Conservation (phyloP, 2,797 vertebrate genomes). For the Fratercula arctica region DNA sequence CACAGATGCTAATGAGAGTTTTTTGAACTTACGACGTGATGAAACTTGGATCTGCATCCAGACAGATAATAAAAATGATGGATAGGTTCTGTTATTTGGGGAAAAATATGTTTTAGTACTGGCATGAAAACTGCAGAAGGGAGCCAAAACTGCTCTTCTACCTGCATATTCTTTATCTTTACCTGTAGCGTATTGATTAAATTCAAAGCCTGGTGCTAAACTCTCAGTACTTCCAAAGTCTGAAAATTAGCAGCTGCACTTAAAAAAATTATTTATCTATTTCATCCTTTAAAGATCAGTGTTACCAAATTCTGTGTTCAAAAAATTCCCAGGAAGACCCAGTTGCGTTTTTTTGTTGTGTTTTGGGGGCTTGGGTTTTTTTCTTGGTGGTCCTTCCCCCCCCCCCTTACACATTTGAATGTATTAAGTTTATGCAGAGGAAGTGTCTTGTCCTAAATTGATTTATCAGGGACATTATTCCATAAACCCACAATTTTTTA, state of each 20-base stretch:
- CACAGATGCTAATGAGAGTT: conserved; percentile 56
- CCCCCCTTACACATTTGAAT: not conserved
- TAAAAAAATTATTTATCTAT: not conserved
- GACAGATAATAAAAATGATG: conserved; percentile 53
- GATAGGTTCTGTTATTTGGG: conserved; percentile 23
- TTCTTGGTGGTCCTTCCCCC: accelerated
- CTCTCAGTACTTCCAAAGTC: not conserved
- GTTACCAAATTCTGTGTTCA: not conserved
- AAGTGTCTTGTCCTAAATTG: not conserved
- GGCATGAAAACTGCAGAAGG: not conserved
- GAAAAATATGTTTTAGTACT: conserved; percentile 24
- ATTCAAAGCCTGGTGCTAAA: not conserved
- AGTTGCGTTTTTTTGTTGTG: not conserved
- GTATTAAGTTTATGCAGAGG: not conserved
- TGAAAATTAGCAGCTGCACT: not conserved
- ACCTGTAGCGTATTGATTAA: not conserved
- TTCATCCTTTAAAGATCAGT: not conserved
- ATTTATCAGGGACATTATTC: not conserved
- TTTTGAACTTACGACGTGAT: conserved; percentile 53
- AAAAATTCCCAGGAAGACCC: not conserved
- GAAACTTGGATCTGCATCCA: conserved; percentile 46
- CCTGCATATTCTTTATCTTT: not conserved
- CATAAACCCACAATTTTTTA: not conserved
- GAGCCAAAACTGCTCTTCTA: not conserved
- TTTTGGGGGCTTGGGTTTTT: too few species aligned